phyloP scores from a whole-genome alignment of 2,888 invertebrate species.

The Zaprionus obscuricornis region DNA sequence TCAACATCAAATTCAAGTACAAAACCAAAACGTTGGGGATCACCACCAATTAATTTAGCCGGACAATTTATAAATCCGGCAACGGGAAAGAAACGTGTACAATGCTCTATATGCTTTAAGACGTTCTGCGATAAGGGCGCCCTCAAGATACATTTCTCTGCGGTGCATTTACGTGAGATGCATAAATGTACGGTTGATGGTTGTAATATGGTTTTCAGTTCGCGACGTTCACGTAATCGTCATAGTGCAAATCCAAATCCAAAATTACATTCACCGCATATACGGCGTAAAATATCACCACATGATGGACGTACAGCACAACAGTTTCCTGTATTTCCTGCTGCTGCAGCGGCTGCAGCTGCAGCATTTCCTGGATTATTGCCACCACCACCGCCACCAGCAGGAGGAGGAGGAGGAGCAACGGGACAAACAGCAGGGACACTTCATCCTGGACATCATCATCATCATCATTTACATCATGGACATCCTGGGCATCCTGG shows the following conservation, averaged over 20 bases:
- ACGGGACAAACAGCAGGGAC: no score
- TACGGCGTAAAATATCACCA: constrained; percentile 96
- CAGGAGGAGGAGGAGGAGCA: no score
- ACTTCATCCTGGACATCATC: no score
- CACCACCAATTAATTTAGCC: constrained; percentile 92
- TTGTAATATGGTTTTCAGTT: constrained; percentile 99
- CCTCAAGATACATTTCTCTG: constrained; percentile 99
- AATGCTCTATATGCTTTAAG: constrained; percentile 98
- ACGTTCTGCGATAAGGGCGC: constrained; percentile 99
- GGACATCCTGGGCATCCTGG: constrained; percentile 18
- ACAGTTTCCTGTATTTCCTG: constrained; percentile 86
- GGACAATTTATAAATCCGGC: constrained; percentile 96
- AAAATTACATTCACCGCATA: constrained; percentile 97
- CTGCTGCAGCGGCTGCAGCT: constrained; percentile 84
- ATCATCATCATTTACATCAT: no score
- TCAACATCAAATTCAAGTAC: constrained; percentile 42
- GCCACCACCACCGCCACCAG: constrained; percentile 55
- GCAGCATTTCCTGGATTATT: constrained; percentile 86
- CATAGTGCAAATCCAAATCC: constrained; percentile 99
- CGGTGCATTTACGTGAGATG: constrained; percentile 99
- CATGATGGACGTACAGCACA: constrained; percentile 96
- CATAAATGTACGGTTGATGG: constrained; percentile 99
- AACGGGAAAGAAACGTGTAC: constrained; percentile 97
- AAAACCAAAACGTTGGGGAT: constrained; percentile 87
- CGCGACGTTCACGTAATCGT: constrained; percentile 95